phyloP scores from a whole-genome alignment of 2,113 vertebrate species.

The Athene cunicularia region DNA sequence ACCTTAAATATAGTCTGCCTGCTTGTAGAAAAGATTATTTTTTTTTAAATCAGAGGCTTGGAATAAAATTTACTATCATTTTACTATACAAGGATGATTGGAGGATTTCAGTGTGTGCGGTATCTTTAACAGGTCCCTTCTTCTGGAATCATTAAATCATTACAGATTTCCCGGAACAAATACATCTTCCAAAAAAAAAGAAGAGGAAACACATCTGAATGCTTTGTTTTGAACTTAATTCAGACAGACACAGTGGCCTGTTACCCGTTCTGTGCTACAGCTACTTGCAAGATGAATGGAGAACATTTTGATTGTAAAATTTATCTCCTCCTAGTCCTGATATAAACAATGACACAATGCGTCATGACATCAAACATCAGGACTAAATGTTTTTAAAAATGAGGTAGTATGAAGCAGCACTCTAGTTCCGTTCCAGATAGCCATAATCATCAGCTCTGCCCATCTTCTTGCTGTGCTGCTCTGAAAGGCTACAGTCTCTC shows the following conservation, averaged over 20 bases:
- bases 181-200: not conserved
- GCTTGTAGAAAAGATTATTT: not conserved
- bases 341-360: not conserved
- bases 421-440: not conserved
- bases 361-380: not conserved
- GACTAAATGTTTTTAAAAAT: not conserved
- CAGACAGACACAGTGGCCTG: not conserved
- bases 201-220: not conserved
- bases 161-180: not conserved
- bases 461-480: not conserved
- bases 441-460: rapidly evolving
- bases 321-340: not conserved
- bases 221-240: not conserved
- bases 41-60: not conserved
- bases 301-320: not conserved
- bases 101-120: not conserved
- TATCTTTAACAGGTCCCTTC: not conserved
- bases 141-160: not conserved
- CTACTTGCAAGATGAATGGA: not conserved
- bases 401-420: not conserved
- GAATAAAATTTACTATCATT: not conserved
- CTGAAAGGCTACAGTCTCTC: not conserved
- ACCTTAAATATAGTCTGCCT: not conserved
- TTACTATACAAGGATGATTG: not conserved
- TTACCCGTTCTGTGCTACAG: not conserved